phyloP scores from a whole-genome alignment of 1,140 invertebrate genomes.

The Andrena cerasifolii region DNA sequence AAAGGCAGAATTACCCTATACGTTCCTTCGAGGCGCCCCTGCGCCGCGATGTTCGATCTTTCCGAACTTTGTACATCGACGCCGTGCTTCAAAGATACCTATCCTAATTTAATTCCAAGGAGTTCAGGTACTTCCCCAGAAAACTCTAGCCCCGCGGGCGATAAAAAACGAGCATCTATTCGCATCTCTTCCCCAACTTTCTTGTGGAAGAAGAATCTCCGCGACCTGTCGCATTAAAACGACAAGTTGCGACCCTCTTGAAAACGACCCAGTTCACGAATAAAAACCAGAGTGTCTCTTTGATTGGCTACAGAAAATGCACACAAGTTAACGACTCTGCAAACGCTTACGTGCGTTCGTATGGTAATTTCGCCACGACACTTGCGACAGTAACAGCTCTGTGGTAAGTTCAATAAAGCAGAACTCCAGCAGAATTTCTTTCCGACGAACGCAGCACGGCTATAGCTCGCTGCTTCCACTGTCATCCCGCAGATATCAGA shows the following conservation, averaged over 20 bases:
- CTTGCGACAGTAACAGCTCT: too few relatives aligned
- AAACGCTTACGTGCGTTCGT: too few relatives aligned
- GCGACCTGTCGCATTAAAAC: slow-evolving; percentile 2
- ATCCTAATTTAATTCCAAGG: slow-evolving; percentile 39
- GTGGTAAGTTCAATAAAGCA: too few relatives aligned
- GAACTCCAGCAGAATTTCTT: too few relatives aligned
- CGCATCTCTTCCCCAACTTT: slow-evolving; percentile 12
- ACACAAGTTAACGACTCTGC: too few relatives aligned
- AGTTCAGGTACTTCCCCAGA: slow-evolving; percentile 1
- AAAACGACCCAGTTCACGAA: too few relatives aligned
- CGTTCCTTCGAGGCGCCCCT: not conserved
- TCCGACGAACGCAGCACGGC: too few relatives aligned
- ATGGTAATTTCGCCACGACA: too few relatives aligned
- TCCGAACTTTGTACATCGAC: slow-evolving; percentile 9
- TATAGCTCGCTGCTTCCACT: too few relatives aligned
- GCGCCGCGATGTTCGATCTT: not conserved
- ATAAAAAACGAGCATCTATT: not conserved
- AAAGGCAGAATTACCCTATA: slow-evolving; percentile 8
- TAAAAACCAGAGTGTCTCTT: too few relatives aligned
- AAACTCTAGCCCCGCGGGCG: not conserved
- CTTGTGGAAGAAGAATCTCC: not conserved
- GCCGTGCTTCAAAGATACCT: slow-evolving; percentile 33
- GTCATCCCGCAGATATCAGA: too few relatives aligned
- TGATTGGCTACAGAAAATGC: too few relatives aligned
- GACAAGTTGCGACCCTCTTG: slow-evolving; percentile 14